Base-by-base conservation (phyloP, 2,888 invertebrate genomes). In the Catocala sponsa region DNA sequence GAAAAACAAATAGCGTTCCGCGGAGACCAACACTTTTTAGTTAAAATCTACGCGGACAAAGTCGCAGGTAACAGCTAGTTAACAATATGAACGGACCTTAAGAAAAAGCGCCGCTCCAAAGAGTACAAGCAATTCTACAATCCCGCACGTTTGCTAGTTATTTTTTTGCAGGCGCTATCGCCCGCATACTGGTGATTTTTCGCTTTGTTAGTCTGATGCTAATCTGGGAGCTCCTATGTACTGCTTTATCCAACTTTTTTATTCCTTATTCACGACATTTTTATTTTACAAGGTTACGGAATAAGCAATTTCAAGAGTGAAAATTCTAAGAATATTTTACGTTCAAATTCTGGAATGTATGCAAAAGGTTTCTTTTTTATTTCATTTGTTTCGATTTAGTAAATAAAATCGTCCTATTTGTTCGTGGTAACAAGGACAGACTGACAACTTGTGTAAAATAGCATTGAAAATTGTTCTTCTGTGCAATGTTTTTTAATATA, bases 101-200 rank as follows among this genome's bases (percentile, higher is more conserved):
- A 53, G n/a, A 9, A 4, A 11, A 13, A 6, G 11, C 32, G 49
- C 49, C 55, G 0, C 0, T 15, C 2, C 2, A 2, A 73, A 63
- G 46, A 63, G 12, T 48, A 50, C 11, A 35, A 73, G 56, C 41
- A 13, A 59, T 59, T 12, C 15, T 61, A 51, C 55, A 66, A 65
- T 46, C 6, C 9, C 11, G 41, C 61, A 59, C 50, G 53, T 51
- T 72, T 69, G 66, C 59, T 25, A 55, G 7, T 51, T 55, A 55
- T 66, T 66, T 74, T 63, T 70, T 56, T 11, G 47, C 55, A 66
- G 74, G 66, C 61, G 70, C 52, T 70, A 70, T 65, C 61, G 63
- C 68, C 71, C 61, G 49, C 64, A 54, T 51, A 2, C 11, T 47
- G 11, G 59, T 51, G 55, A 55, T 59, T 62, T 70, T 57, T 59